Evolutionary conservation across 2,797 vertebrate genomes (phyloP), one percentile per base, ranked within the genome.

Genomic region (Danio aesculapii): DNA sequence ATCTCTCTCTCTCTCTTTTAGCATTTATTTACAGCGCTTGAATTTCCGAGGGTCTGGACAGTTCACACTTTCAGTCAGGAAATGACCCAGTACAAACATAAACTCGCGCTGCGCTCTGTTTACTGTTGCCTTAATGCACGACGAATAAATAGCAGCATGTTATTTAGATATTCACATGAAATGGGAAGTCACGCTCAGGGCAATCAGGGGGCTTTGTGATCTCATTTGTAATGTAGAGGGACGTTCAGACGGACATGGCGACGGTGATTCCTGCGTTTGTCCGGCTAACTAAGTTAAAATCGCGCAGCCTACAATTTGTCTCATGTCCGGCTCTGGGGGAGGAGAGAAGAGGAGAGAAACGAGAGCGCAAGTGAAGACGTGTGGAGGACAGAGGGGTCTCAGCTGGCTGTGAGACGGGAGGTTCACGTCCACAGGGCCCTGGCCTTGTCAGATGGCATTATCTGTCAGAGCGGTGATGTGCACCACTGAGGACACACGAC

Each of bases 401-500:
- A 87, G 91, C 90, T 92, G 93, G 90, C 85, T 81, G 72, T 68
- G 72, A 81, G 84, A 75, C 57, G 76, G 77, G 85, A 84, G 85
- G 88, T 83, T 85, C 74, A 81, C 81, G 46, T 55, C 8, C 90
- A 89, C 85, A 88, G 90, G 92, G 91, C 90, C 93, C 87, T 94
- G 94, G 92, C 92, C 94, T 92, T 95, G 95, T 95, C 95, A 93
- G 89, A 90, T 90, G 72, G 74, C 41, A 61, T 90, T 95, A 92
- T 93, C 88, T 90, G 66, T 95, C 93, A 95, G 91, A 87, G 78
- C 87, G 88, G 86, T 88, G 91, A 90, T 85, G 92, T 91, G 92
- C 91, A 86, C 62, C 64, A 81, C 87, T 91, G 93, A 91, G 92
- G 61, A 91, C 85, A 85, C 90, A 90, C 83, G 90, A 92, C 88